phyloP scores from a whole-genome alignment of 2,797 vertebrate species.

The Poeciliopsis presidionis region DNA sequence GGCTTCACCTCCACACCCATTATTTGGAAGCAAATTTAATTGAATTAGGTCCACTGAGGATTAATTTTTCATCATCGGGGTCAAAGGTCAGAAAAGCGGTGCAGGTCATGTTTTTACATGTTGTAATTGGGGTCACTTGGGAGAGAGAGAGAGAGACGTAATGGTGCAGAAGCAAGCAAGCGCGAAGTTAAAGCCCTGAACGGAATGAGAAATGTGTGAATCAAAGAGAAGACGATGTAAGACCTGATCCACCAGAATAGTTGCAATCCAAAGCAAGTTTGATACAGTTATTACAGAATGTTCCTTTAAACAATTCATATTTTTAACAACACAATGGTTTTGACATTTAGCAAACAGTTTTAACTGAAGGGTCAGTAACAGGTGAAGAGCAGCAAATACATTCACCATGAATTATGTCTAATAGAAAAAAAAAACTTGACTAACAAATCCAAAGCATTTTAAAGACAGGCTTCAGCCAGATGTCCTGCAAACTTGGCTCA shows the following conservation, averaged over 20 bases:
- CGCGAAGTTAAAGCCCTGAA: conserved; percentile 2
- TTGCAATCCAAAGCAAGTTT: not conserved
- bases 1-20: conserved; percentile 17
- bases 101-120: conserved; percentile 73
- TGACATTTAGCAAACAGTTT: not conserved
- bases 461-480: not conserved
- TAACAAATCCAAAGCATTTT: not conserved
- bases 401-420: not conserved
- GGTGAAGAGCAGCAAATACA: not conserved
- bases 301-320: not conserved
- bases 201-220: not conserved
- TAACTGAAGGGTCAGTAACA: not conserved
- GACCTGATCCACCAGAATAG: not conserved
- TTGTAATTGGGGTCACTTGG: conserved; percentile 75
- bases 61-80: conserved; percentile 63
- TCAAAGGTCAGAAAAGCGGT: conserved; percentile 69
- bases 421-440: not conserved
- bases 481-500: not conserved
- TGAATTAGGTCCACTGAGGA: conserved; percentile 66
- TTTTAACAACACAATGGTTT: not conserved
- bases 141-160: conserved; percentile 12
- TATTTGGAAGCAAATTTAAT: conserved; percentile 62
- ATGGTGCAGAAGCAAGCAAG: not conserved
- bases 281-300: not conserved
- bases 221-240: not conserved